Evolutionary conservation across 2,888 invertebrate species (phyloP).

Genomic region (Bellardia bayeri): DNA sequence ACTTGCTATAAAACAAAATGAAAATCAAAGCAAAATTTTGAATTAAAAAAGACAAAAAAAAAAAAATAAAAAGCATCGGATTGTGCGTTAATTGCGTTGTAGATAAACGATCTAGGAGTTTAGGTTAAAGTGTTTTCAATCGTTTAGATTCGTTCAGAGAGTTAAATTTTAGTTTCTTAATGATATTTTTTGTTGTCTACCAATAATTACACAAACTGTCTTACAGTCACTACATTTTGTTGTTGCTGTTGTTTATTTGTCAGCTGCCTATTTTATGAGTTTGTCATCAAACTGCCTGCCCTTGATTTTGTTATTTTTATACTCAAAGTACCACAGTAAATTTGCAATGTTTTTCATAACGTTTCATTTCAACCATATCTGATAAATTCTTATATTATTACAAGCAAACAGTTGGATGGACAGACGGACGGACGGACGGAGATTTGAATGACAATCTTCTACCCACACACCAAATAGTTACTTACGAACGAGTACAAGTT

Average conservation of each 20-base stretch:
- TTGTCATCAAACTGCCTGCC: slow-evolving; percentile 60
- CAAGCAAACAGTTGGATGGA: slow-evolving; percentile 18
- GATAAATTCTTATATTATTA: slow-evolving; percentile 44
- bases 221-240: slow-evolving; percentile 19
- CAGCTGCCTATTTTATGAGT: slow-evolving; percentile 51
- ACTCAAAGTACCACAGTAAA: slow-evolving; percentile 19
- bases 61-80: slow-evolving; percentile 15
- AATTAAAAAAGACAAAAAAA: too few species aligned
- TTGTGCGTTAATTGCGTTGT: slow-evolving; percentile 68
- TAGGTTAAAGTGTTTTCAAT: slow-evolving; percentile 25
- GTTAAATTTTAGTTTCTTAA: background rate
- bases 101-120: slow-evolving; percentile 58
- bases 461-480: slow-evolving; percentile 35
- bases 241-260: slow-evolving; percentile 44
- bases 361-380: slow-evolving; percentile 49
- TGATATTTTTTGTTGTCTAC: slow-evolving; percentile 15
- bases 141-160: slow-evolving; percentile 1
- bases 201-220: slow-evolving; percentile 51
- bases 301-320: slow-evolving; percentile 49
- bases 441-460: slow-evolving; percentile 49
- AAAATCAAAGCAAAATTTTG: background rate
- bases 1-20: background rate
- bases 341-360: slow-evolving; percentile 45
- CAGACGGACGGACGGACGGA: slow-evolving; percentile 30
- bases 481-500: slow-evolving; percentile 11